These are phyloP conservation scores for Zosterops japonicus DNA, from an alignment of 2,113 vertebrate species.

Conservation along the genomic window DNA sequence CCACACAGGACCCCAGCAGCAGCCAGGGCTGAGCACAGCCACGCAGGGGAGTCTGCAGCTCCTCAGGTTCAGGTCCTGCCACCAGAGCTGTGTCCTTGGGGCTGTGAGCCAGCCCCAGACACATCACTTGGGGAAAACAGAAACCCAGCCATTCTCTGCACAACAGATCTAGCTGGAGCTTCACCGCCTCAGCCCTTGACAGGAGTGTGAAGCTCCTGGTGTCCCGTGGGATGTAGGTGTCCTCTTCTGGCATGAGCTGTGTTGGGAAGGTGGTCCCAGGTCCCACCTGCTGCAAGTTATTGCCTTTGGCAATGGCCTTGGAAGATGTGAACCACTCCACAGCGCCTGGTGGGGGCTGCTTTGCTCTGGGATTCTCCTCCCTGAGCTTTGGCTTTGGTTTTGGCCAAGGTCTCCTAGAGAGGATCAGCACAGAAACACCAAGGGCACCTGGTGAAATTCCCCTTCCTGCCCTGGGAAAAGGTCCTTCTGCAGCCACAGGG, in stretches of 20 bases:
- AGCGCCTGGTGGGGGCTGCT: not conserved
- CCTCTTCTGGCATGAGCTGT: not conserved
- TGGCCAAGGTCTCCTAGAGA: not conserved
- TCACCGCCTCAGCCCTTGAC: rapidly evolving
- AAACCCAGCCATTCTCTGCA: not conserved
- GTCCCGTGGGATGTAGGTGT: rapidly evolving
- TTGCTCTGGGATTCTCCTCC: not conserved
- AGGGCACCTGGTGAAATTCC: not conserved
- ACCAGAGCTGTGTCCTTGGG: rapidly evolving
- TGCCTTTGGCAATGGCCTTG: rapidly evolving
- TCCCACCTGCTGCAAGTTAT: not conserved
- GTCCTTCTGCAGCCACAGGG: not conserved
- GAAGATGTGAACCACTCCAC: rapidly evolving
- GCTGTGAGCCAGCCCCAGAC: not conserved
- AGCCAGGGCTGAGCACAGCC: rapidly evolving
- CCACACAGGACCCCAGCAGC: not conserved
- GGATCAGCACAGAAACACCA: not conserved
- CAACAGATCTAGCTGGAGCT: not conserved
- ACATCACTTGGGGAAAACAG: not conserved
- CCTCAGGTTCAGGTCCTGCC: not conserved
- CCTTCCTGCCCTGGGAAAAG: not conserved
- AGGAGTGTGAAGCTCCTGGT: rapidly evolving
- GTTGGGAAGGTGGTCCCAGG: not conserved
- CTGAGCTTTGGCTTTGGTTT: not conserved
- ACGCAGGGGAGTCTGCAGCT: not conserved